phyloP scores from a whole-genome alignment of 2,113 vertebrate species.

The Plestiodon gilberti region DNA sequence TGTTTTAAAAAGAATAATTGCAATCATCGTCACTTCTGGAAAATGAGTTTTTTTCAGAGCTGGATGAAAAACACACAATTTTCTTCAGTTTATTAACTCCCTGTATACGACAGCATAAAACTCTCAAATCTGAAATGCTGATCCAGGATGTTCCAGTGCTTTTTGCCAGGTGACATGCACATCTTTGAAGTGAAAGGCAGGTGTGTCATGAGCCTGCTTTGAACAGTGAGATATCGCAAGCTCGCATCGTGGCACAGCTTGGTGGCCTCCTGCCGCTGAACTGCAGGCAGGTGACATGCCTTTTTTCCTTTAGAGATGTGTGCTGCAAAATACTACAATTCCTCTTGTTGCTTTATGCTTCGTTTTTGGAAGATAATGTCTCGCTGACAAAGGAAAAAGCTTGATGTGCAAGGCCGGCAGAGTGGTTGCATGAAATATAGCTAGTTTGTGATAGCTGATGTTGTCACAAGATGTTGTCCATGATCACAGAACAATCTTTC shows the following conservation, averaged over 20 bases:
- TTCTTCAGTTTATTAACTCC: slow-evolving; percentile 61
- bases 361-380: slow-evolving; percentile 46
- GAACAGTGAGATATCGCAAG: slow-evolving; percentile 63
- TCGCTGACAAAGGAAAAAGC: slow-evolving; percentile 32
- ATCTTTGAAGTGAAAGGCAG: slow-evolving; percentile 70
- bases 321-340: neutral
- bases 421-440: slow-evolving; percentile 44
- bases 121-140: slow-evolving; percentile 59
- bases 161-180: slow-evolving; percentile 36
- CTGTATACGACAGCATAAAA: slow-evolving; percentile 45
- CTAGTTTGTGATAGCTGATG: slow-evolving; percentile 41
- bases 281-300: slow-evolving; percentile 49
- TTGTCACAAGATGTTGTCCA: slow-evolving; percentile 39
- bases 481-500: slow-evolving; percentile 43
- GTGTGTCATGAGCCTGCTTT: slow-evolving; percentile 62
- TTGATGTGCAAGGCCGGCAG: slow-evolving; percentile 47
- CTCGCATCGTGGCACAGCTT: slow-evolving; percentile 60
- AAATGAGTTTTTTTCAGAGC: slow-evolving; percentile 48
- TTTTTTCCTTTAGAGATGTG: slow-evolving; percentile 23
- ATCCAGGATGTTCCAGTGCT: slow-evolving; percentile 57
- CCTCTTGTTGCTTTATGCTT: slow-evolving; percentile 36
- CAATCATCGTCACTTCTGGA: slow-evolving; percentile 36
- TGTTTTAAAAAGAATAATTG: neutral
- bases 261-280: slow-evolving; percentile 61
- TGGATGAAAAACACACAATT: slow-evolving; percentile 53